phyloP scores from a whole-genome alignment of 2,888 invertebrate species.

The Dermolepida albohirtum region DNA sequence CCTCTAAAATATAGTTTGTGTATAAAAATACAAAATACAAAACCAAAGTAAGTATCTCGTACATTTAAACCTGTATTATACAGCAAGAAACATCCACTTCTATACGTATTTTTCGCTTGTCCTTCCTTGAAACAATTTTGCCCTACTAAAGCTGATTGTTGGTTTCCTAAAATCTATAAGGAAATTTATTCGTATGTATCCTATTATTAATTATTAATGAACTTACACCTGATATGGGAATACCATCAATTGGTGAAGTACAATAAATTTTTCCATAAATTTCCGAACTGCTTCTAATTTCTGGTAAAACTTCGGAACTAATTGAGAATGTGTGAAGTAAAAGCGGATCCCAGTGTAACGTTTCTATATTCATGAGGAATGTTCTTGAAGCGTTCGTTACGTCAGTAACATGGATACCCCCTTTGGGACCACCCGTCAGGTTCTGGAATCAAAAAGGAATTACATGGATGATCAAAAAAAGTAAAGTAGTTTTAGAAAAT shows the following conservation, averaged over 20 bases:
- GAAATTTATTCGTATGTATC: not conserved
- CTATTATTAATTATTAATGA: not conserved
- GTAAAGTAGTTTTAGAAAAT: too few relatives aligned
- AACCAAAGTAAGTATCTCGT: slow-evolving; percentile 47
- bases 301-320: slow-evolving; percentile 85
- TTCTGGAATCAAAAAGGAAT: slow-evolving; percentile 66
- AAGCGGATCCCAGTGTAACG: slow-evolving; percentile 87
- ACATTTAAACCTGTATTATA: slow-evolving; percentile 92
- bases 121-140: slow-evolving; percentile 90
- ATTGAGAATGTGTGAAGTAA: slow-evolving; percentile 90
- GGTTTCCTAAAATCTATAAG: slow-evolving; percentile 89
- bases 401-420: slow-evolving; percentile 88
- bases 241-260: slow-evolving; percentile 73
- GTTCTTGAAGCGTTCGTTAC: slow-evolving; percentile 98
- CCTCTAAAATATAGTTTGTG: slow-evolving; percentile 66
- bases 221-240: slow-evolving; percentile 89
- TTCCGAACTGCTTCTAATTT: slow-evolving; percentile 92
- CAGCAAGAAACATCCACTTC: slow-evolving; percentile 92
- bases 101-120: slow-evolving; percentile 93
- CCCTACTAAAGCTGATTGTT: slow-evolving; percentile 93
- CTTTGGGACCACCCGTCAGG: slow-evolving; percentile 74
- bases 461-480: too few relatives aligned
- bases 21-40: not conserved
- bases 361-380: slow-evolving; percentile 92
- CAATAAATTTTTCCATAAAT: slow-evolving; percentile 87